Evolutionary conservation across 92 coral and sea anemone species (phyloP), one percentile per base, ranked within the genome.

Genomic region (Actinernus sp.): DNA sequence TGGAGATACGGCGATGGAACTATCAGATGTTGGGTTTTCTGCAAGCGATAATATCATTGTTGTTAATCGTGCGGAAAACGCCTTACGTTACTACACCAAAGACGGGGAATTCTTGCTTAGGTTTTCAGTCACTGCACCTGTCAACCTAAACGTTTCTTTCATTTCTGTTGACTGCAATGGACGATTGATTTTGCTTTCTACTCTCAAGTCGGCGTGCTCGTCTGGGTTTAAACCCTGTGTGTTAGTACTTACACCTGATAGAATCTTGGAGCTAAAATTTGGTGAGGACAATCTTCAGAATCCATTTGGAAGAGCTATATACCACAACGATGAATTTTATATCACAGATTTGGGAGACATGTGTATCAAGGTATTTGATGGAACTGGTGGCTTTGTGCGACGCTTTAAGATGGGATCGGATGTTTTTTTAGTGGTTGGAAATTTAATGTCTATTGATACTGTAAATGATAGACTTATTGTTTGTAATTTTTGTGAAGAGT

Each of bases 21-120:
- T 65, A 12, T 48, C 58, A 17, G 72, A 65, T 32, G 32, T 65
- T 37, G 58, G 72, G 3, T 65, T 65, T 61, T 43, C 53, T 1
- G 19, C 53, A 13, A 33, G 13, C 24, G 58, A 27, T 48, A 18
- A 65, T 8, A 44, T 65, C 3, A 37, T 49, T 9, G 41, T 65
- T 48, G 46, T 65, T 32, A 65, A 65, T 26, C 71, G 71, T 1
- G 45, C 19, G 31, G 49, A 48, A 22, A 63, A 47, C 46, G 56
- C 44, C 22, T 49, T 63, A 44, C 33, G 46, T 22, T 45, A 17
- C 6, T 63, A 63, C 1, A 18, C 9, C 44, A 63, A 47, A 47
- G 71, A 47, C 17, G 38, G 53, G 10, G 11, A 7, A 6, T 63
- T 47, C 32, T 0, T 29, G 57, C 46, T 44, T 5, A 47, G 9